phyloP scores from a whole-genome alignment of 1,140 invertebrate species.

The Myzus persicae region DNA sequence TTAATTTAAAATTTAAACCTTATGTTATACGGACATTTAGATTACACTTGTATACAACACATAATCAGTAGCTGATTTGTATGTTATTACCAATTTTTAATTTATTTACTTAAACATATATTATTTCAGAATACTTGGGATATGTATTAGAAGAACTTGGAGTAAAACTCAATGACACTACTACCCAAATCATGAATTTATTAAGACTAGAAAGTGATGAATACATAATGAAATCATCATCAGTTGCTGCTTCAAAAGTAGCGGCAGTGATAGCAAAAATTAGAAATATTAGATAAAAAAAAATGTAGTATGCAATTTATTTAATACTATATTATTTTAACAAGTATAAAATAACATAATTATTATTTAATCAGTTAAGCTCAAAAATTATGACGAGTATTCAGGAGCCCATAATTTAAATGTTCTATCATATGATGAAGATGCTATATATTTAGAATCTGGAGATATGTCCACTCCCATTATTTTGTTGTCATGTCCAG shows the following conservation, averaged over 20 bases:
- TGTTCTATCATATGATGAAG: constrained; percentile 93
- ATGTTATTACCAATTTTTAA: neutral
- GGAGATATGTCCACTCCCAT: constrained; percentile 89
- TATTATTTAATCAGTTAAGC: neutral
- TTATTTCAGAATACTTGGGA: constrained; percentile 76
- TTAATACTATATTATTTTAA: constrained; percentile 25
- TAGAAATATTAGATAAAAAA: constrained; percentile 51
- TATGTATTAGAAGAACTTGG: constrained; percentile 87
- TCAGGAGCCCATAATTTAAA: constrained; percentile 97
- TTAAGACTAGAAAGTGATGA: constrained; percentile 75
- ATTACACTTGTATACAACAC: too few species aligned
- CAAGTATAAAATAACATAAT: constrained; percentile 17
- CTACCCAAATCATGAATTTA: constrained; percentile 74
- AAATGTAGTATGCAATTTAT: neutral
- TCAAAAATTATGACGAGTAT: constrained; percentile 59
- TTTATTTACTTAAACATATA: neutral
- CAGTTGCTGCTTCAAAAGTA: constrained; percentile 51
- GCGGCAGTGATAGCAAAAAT: constrained; percentile 51
- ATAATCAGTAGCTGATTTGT: neutral
- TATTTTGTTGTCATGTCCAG: constrained; percentile 95
- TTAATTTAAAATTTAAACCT: too few species aligned
- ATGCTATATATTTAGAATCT: constrained; percentile 91
- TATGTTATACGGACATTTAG: too few species aligned
- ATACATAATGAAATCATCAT: constrained; percentile 65
- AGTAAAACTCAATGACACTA: constrained; percentile 74